phyloP scores from a whole-genome alignment of 2,888 invertebrate genomes.

The Lacanobia oleracea region DNA sequence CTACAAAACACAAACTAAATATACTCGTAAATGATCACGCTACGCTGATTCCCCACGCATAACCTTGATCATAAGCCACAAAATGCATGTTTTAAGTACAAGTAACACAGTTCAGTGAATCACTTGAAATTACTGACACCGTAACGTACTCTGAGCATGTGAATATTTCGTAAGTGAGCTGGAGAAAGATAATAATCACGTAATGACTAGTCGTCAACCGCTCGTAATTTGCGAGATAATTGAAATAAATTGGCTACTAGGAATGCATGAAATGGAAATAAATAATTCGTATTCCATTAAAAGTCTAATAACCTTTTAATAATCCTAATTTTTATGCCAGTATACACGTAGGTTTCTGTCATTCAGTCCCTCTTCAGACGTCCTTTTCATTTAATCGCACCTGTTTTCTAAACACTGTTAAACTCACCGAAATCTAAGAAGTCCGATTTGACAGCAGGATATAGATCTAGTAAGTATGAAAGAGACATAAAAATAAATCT shows the following conservation, averaged over 20 bases:
- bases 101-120: constrained; percentile 16
- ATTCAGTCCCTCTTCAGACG: no score
- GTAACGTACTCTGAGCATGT: constrained; percentile 1
- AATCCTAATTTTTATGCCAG: no score
- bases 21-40: constrained; percentile 9
- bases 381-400: no score
- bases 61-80: constrained; percentile 4
- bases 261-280: no score
- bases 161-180: constrained; percentile 21
- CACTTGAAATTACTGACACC: constrained; percentile 20
- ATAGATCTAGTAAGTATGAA: no score
- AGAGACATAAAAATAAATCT: no score
- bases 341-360: no score
- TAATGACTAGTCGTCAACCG: constrained; percentile 6
- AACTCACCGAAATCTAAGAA: no score
- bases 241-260: background rate
- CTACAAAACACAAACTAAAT: background rate
- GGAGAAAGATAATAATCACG: constrained; percentile 21
- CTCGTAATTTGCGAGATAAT: constrained; percentile 13
- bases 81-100: constrained; percentile 21
- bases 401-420: no score
- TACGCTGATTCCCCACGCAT: constrained; percentile 14
- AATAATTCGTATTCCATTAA: background rate
- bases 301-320: background rate
- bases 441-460: no score